These are phyloP conservation scores for Pongo pygmaeus DNA, from an alignment of 2,113 vertebrate species.

Conservation along the genomic window DNA sequence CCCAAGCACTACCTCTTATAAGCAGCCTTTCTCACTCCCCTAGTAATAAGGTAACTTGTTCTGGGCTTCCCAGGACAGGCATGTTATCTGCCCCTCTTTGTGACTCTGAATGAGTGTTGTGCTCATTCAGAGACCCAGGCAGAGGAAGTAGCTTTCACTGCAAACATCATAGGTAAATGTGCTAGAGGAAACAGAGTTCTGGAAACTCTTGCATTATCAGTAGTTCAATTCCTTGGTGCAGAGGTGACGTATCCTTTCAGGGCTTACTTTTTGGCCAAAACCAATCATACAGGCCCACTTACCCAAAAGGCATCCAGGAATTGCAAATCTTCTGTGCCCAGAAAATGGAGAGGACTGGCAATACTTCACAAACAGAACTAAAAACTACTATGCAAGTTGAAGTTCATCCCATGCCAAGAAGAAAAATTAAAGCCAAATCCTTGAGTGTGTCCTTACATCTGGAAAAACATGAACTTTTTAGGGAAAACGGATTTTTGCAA, in stretches of 20 bases:
- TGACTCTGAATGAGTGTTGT: no score
- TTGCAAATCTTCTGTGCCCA: background rate
- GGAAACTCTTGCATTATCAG: background rate
- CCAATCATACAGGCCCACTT: background rate
- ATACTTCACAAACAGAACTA: background rate
- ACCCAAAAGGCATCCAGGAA: background rate
- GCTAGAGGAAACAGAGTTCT: background rate
- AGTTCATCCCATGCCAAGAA: background rate
- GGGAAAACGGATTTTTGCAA: background rate
- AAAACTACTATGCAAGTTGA: background rate
- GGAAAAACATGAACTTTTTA: background rate
- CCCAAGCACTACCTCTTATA: background rate
- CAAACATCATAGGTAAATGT: background rate
- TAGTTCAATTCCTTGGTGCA: background rate
- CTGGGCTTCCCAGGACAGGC: background rate
- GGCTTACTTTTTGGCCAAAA: background rate
- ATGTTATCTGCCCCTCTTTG: background rate
- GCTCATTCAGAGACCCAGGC: background rate
- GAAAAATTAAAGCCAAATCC: background rate
- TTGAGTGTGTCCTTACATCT: conserved; percentile 4
- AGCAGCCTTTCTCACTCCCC: background rate
- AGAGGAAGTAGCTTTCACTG: background rate
- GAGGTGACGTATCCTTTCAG: background rate
- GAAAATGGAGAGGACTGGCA: background rate
- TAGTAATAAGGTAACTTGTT: background rate